A percentile compares a stretch with the other conserved stretches of the same genome.
Conservation (phyloP, 2,888 invertebrate species). For the Orchesella flavescens region DNA sequence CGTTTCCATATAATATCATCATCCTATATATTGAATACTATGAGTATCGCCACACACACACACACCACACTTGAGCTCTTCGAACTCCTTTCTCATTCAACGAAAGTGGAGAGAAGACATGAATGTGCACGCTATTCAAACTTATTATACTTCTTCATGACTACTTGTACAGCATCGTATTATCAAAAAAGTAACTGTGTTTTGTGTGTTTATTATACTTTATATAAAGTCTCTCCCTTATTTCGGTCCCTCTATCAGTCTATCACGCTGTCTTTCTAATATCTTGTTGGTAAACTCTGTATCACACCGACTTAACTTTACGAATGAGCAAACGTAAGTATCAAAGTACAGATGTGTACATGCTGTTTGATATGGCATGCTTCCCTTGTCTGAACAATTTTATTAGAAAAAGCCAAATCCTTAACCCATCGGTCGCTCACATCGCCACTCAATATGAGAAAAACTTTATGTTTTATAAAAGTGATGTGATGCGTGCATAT, state of each 20-base stretch:
- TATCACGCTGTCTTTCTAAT: too few relatives aligned
- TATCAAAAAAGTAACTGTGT: slow-evolving; percentile 51
- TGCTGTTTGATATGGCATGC: not conserved
- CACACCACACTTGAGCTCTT: not conserved
- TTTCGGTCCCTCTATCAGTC: too few relatives aligned
- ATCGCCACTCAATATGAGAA: slow-evolving; percentile 8
- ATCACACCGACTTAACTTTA: slow-evolving; percentile 25
- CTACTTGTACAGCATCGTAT: slow-evolving; percentile 38
- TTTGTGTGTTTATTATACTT: slow-evolving; percentile 31
- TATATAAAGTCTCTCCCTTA: slow-evolving; percentile 32
- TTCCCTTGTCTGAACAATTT: not conserved
- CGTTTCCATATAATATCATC: too few relatives aligned
- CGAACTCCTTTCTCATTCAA: slow-evolving; percentile 24
- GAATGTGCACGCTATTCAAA: slow-evolving; percentile 45
- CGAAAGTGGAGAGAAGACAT: slow-evolving; percentile 42
- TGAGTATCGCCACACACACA: slow-evolving; percentile 21
- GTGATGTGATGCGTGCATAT: slow-evolving; percentile 24
- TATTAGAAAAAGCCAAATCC: slow-evolving; percentile 45
- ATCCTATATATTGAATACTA: too few relatives aligned
- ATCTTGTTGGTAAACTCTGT: slow-evolving; percentile 7
- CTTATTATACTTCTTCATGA: slow-evolving; percentile 24
- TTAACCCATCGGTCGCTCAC: slow-evolving; percentile 49
- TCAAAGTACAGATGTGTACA: not conserved
- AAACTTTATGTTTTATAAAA: slow-evolving; percentile 18
- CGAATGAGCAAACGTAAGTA: not conserved